These are phyloP conservation scores for Sarcophaga subvicina DNA, from an alignment of 2,888 invertebrate genomes.

Conservation along the genomic window DNA sequence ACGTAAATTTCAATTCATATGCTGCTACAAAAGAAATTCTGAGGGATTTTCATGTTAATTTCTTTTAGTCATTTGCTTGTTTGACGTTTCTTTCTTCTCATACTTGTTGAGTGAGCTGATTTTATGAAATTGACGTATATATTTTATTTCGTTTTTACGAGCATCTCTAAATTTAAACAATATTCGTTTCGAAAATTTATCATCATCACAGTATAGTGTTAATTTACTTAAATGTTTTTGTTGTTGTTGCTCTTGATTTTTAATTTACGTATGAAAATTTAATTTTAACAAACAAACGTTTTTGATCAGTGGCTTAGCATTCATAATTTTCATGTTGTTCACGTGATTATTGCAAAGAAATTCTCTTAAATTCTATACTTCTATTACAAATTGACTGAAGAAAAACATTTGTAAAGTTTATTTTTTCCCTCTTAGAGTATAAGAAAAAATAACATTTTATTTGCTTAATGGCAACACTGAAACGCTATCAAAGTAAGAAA, in stretches of 20 bases:
- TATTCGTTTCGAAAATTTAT: background rate
- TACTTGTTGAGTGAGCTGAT: conserved; percentile 2
- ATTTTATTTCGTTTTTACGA: conserved; percentile 24
- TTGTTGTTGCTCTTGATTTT: background rate
- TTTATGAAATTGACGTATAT: conserved; percentile 47
- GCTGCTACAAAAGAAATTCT: conserved; percentile 4
- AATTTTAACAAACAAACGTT: conserved; percentile 36
- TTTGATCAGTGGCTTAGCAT: conserved; percentile 46
- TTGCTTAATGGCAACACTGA: too few species aligned
- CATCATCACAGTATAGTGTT: conserved; percentile 37
- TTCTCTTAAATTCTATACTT: background rate
- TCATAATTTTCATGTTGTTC: conserved; percentile 64
- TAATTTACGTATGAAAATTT: conserved; percentile 47
- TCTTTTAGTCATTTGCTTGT: conserved; percentile 26
- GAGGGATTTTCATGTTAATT: conserved; percentile 4
- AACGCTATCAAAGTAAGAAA: too few species aligned
- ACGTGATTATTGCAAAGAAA: conserved; percentile 49
- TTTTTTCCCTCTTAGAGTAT: too few species aligned
- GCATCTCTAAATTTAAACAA: conserved; percentile 5
- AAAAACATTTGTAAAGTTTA: too few species aligned
- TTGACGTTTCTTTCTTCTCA: conserved; percentile 14
- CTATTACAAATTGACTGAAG: background rate
- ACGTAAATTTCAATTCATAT: conserved; percentile 43
- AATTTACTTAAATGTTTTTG: background rate
- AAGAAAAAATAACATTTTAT: too few species aligned